phyloP scores from a whole-genome alignment of 2,113 vertebrate genomes.

The Halichoeres trimaculatus region DNA sequence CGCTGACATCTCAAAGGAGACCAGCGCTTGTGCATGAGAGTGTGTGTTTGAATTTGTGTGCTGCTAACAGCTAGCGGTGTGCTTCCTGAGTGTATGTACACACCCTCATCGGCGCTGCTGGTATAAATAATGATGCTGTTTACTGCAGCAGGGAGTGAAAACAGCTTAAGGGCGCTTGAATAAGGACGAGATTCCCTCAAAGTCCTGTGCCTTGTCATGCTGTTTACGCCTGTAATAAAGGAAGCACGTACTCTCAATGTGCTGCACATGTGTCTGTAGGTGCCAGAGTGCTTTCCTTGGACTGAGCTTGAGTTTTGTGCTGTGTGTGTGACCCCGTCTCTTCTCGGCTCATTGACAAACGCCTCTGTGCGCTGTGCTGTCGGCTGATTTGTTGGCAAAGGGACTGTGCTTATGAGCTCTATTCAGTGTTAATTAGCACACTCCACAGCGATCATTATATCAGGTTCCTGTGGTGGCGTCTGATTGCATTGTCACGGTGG shows the following conservation, averaged over 20 bases:
- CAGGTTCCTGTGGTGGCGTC: constrained; percentile 83
- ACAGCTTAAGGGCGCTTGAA: constrained; percentile 75
- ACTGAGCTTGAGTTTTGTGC: constrained; percentile 35
- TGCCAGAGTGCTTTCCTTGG: constrained; percentile 32
- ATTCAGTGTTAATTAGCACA: constrained; percentile 86
- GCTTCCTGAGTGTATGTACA: constrained; percentile 60
- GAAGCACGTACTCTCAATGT: constrained; percentile 52
- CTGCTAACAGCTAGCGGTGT: constrained; percentile 48
- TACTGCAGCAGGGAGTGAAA: constrained; percentile 75
- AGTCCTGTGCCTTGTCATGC: constrained; percentile 69
- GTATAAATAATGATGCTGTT: constrained; percentile 82
- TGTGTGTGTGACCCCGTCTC: constrained; percentile 46
- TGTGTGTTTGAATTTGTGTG: constrained; percentile 67
- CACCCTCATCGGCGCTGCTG: constrained; percentile 62
- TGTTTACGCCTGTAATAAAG: constrained; percentile 69
- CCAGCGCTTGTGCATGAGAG: constrained; percentile 57
- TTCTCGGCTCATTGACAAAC: constrained; percentile 56
- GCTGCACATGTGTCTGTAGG: constrained; percentile 52
- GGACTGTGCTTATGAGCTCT: constrained; percentile 65
- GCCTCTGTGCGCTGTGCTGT: constrained; percentile 60
- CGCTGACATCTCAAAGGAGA: constrained; percentile 80
- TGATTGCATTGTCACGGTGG: constrained; percentile 84
- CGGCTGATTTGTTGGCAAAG: constrained; percentile 66
- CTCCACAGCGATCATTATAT: constrained; percentile 89
- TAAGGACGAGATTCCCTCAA: constrained; percentile 75